Evolutionary conservation across 92 coral and sea anemone genomes (phyloP).

Genomic region (Epizoanthus ramosus): DNA sequence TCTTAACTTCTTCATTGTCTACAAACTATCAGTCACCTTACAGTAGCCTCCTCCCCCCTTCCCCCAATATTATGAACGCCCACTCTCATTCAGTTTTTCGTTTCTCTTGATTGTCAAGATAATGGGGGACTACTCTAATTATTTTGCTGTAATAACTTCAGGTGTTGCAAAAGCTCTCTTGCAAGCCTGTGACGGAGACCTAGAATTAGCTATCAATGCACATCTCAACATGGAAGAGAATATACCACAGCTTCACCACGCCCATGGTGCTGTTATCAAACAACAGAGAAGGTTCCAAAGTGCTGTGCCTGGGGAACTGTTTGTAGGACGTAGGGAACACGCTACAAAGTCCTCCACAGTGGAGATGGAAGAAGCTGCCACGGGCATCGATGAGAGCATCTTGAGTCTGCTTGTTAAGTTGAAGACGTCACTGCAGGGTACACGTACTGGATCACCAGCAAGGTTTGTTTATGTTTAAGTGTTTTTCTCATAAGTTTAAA

Average conservation of each 20-base stretch:
- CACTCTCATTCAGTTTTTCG: too few species aligned
- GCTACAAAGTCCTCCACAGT: constrained; percentile 17
- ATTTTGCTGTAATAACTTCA: constrained; percentile 12
- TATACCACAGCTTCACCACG: constrained; percentile 62
- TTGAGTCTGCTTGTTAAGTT: constrained; percentile 83
- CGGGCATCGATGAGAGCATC: constrained; percentile 82
- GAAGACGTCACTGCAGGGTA: constrained; percentile 52
- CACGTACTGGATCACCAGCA: constrained; percentile 51
- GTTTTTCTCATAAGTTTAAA: too few species aligned
- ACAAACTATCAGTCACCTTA: too few species aligned
- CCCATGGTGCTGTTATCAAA: constrained; percentile 40
- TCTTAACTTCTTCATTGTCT: too few species aligned
- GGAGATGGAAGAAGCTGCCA: constrained; percentile 28
- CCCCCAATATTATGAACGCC: too few species aligned
- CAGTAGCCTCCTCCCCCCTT: too few species aligned
- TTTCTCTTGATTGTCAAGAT: too few species aligned
- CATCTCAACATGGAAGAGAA: constrained; percentile 82
- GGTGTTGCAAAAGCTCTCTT: constrained; percentile 81
- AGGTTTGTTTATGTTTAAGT: constrained; percentile 46
- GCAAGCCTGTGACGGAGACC: constrained; percentile 74
- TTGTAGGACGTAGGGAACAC: neutral
- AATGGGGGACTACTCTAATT: neutral
- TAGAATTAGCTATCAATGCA: constrained; percentile 83
- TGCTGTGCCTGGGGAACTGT: constrained; percentile 8
- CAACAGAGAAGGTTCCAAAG: constrained; percentile 4